phyloP scores from a whole-genome alignment of 2,888 invertebrate genomes.

The Entomobrya proxima region DNA sequence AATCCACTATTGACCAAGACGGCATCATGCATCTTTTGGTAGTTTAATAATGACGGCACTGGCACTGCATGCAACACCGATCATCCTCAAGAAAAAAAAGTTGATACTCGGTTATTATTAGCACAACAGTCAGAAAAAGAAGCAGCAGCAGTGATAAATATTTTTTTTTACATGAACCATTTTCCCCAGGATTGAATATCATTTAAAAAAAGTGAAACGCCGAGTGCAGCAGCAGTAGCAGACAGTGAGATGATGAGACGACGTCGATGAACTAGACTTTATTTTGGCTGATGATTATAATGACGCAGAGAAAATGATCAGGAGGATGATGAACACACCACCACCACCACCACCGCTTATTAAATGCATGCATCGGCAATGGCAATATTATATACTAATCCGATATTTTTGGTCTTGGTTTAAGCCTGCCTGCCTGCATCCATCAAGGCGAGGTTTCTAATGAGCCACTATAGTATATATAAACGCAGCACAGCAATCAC shows the following conservation, averaged over 20 bases:
- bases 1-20: conserved; percentile 20
- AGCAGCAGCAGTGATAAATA: conserved; percentile 26
- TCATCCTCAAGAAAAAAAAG: background rate
- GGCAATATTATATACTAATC: background rate
- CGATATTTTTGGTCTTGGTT: conserved; percentile 21
- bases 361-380: conserved; percentile 65
- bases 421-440: conserved; percentile 17
- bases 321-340: conserved; percentile 25
- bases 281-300: conserved; percentile 64
- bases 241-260: background rate
- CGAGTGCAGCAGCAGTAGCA: conserved; percentile 28
- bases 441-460: conserved; percentile 46
- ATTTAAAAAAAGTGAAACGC: conserved; percentile 1
- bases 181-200: background rate
- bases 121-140: conserved; percentile 13
- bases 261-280: conserved; percentile 52
- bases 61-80: conserved; percentile 39
- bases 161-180: background rate
- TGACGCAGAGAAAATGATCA: conserved; percentile 61
- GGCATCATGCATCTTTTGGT: background rate
- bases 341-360: conserved; percentile 64
- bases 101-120: conserved; percentile 21
- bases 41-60: conserved; percentile 54
- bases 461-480: conserved; percentile 27
- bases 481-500: conserved; percentile 27